These are phyloP conservation scores for Tachina fera DNA, from an alignment of 2,888 invertebrate genomes.

Conservation along the genomic window DNA sequence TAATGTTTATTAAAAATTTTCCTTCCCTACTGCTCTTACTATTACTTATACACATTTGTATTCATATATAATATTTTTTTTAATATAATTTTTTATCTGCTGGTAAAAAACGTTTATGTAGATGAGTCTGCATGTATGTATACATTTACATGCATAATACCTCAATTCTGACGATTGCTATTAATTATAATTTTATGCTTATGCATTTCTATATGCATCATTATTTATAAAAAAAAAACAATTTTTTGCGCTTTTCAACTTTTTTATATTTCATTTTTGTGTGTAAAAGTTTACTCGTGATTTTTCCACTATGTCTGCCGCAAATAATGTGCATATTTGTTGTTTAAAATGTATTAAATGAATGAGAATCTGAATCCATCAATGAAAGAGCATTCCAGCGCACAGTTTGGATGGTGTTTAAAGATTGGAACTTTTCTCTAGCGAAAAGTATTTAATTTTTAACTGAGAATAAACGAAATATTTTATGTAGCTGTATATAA, in stretches of 20 bases:
- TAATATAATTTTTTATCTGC: background rate
- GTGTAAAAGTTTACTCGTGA: conserved; percentile 9
- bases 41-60: too few species aligned
- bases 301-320: conserved; percentile 60
- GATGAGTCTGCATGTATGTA: too few species aligned
- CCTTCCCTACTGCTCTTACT: too few species aligned
- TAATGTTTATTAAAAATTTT: too few species aligned
- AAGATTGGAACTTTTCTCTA: background rate
- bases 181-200: conserved; percentile 72
- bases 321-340: conserved; percentile 45
- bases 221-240: conserved; percentile 12
- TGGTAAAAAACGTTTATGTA: background rate
- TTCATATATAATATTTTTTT: too few species aligned
- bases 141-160: background rate
- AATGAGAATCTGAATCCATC: conserved; percentile 20
- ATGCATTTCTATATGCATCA: conserved; percentile 62
- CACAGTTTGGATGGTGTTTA: background rate
- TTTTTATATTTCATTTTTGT: background rate
- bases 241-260: background rate
- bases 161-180: conserved; percentile 67
- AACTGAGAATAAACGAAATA: too few species aligned
- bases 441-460: background rate
- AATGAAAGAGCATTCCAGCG: background rate
- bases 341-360: conserved; percentile 44
- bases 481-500: too few species aligned